phyloP scores from a whole-genome alignment of 2,797 vertebrate genomes.

The Babyrousa celebensis region DNA sequence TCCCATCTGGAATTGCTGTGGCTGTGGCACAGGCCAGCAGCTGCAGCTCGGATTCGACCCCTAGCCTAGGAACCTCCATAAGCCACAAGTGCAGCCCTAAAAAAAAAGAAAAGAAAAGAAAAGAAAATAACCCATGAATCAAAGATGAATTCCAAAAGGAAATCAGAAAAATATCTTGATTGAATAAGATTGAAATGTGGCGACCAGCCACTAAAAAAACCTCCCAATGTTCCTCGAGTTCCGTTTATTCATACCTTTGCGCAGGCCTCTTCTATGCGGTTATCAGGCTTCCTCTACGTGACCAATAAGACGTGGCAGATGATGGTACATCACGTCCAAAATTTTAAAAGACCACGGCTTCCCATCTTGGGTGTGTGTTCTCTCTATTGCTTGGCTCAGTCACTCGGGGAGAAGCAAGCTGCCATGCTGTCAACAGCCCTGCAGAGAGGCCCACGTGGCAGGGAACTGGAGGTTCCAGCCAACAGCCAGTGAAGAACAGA shows the following conservation, averaged over 20 bases:
- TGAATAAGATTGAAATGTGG: constrained; percentile 11
- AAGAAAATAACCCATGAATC: not conserved
- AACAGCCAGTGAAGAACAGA: not conserved
- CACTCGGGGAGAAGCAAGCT: not conserved
- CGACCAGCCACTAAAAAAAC: not conserved
- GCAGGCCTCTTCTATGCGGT: not conserved
- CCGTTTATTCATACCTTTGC: not conserved
- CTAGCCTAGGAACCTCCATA: too few species aligned
- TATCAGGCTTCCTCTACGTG: not conserved
- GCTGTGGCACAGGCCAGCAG: too few species aligned
- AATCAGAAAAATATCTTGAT: constrained; percentile 8
- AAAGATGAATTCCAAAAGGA: constrained; percentile 36
- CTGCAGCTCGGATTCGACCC: too few species aligned
- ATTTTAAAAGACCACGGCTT: not conserved
- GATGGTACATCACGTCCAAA: not conserved
- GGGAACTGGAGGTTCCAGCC: not conserved
- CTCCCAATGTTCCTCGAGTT: not conserved
- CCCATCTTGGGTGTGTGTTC: not conserved
- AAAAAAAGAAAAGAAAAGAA: not conserved
- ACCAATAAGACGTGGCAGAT: not conserved
- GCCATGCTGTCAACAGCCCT: not conserved
- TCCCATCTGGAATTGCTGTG: too few species aligned
- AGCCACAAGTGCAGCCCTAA: too few species aligned
- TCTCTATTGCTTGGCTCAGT: not conserved
- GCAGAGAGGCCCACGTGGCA: not conserved